Percentiles rank a stretch among this genome's conserved stretches.
These are phyloP conservation scores for Equus quagga DNA, from an alignment of 2,113 vertebrate genomes.

Conservation along the genomic window DNA sequence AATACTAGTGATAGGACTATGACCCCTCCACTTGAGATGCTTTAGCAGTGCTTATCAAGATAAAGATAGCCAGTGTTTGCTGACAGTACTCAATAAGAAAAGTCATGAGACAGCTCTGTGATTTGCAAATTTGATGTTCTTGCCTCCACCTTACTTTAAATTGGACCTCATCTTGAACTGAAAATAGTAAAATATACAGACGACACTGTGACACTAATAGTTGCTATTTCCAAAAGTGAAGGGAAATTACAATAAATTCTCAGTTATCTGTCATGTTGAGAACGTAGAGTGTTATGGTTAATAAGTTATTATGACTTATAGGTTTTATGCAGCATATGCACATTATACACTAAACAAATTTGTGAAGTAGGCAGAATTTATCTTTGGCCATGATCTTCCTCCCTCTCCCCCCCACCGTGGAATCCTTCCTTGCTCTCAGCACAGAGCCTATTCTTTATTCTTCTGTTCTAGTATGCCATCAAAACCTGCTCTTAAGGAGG, in stretches of 20 bases:
- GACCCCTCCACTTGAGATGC: neutral
- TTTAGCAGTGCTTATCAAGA: constrained; percentile 1
- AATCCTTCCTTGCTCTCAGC: neutral
- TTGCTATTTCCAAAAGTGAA: constrained; percentile 47
- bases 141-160: neutral
- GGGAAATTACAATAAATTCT: constrained; percentile 22
- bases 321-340: neutral
- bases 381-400: neutral
- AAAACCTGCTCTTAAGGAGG: constrained; percentile 28
- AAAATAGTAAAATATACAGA: neutral
- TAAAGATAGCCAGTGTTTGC: constrained; percentile 7
- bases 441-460: neutral
- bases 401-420: neutral
- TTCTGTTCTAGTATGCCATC: neutral
- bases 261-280: neutral
- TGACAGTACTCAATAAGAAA: constrained; percentile 13
- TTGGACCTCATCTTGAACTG: constrained; percentile 23
- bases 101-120: constrained; percentile 20
- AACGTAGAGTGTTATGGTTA: neutral
- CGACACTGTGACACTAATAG: constrained; percentile 5
- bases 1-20: neutral
- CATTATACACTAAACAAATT: neutral
- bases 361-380: neutral
- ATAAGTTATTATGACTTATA: neutral
- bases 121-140: neutral